phyloP scores from a whole-genome alignment of 2,797 vertebrate genomes.

The Picus viridis region DNA sequence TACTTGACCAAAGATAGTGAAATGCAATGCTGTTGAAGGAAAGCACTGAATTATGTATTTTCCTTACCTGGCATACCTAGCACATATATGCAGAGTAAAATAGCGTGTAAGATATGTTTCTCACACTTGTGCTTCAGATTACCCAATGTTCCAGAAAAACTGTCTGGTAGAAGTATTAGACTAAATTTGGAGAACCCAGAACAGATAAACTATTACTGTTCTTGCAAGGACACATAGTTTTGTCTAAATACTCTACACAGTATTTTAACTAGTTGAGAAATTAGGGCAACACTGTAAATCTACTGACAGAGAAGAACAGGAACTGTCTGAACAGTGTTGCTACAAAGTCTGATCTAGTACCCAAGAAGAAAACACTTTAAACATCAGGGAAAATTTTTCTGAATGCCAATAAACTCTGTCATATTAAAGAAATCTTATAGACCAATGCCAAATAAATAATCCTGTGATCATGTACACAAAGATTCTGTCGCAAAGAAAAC shows the following conservation, averaged over 20 bases:
- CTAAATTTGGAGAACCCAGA: neutral
- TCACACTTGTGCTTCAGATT: neutral
- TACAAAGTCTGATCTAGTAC: neutral
- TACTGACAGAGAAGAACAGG: neutral
- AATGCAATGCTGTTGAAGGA: neutral
- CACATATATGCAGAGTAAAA: neutral
- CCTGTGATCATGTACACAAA: neutral
- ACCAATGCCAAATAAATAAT: neutral
- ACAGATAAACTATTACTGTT: neutral
- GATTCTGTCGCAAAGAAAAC: neutral
- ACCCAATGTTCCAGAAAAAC: neutral
- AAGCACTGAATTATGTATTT: neutral
- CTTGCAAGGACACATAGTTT: neutral
- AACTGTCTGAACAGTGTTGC: neutral
- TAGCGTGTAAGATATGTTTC: neutral
- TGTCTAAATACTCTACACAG: neutral
- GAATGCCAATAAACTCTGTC: neutral
- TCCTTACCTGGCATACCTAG: neutral
- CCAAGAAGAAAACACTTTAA: neutral
- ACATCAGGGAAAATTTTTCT: neutral
- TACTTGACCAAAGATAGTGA: neutral
- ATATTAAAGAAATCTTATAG: neutral
- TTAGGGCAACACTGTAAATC: neutral
- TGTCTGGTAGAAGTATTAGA: neutral
- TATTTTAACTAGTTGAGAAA: constrained; percentile 27